These are phyloP conservation scores for Galerucella pusilla DNA, from an alignment of 2,888 invertebrate genomes.

Conservation along the genomic window DNA sequence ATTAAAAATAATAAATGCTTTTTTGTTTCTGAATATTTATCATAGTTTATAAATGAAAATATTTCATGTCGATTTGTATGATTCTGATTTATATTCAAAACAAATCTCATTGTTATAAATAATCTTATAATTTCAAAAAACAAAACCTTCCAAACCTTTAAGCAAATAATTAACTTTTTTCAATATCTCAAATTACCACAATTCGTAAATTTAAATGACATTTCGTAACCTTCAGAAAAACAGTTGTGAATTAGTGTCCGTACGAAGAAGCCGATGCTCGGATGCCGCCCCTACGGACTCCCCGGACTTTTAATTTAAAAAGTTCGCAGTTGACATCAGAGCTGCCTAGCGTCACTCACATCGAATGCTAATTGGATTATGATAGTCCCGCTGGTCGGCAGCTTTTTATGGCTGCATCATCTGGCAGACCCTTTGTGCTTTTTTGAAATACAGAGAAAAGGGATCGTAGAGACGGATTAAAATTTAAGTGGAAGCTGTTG, in stretches of 20 bases:
- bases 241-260: constrained; percentile 16
- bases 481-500: constrained; percentile 57
- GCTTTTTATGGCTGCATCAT: constrained; percentile 61
- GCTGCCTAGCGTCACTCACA: constrained; percentile 57
- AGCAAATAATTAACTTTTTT: too few species aligned
- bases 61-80: too few species aligned
- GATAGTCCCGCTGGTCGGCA: constrained; percentile 59
- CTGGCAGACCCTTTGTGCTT: constrained; percentile 51
- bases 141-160: too few species aligned
- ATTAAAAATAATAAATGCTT: too few species aligned
- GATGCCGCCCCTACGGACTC: constrained; percentile 38
- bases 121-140: neutral
- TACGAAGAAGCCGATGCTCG: constrained; percentile 17
- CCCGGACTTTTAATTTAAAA: constrained; percentile 61
- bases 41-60: too few species aligned
- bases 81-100: too few species aligned
- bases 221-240: constrained; percentile 12
- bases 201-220: neutral
- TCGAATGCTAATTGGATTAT: constrained; percentile 64
- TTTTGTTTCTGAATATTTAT: too few species aligned
- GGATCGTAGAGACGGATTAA: constrained; percentile 53
- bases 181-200: neutral
- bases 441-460: constrained; percentile 8
- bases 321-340: constrained; percentile 56
- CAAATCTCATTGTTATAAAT: too few species aligned